Evolutionary conservation across 2,797 vertebrate genomes (phyloP), one percentile per base, ranked within the genome.

Genomic region (Moxostoma hubbsi): DNA sequence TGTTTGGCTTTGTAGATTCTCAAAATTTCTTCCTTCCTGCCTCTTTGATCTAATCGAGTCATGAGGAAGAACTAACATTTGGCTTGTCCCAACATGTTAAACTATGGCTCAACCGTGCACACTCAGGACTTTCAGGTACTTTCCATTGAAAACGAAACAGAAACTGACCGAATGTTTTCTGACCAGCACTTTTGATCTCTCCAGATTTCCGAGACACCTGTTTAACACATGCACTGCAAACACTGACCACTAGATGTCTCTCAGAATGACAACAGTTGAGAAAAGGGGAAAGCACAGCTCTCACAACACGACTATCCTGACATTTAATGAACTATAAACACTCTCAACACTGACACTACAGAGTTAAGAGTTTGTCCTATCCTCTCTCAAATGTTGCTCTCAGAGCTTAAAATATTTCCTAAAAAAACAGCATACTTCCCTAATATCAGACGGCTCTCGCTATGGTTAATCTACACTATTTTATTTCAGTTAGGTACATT

Each of bases 51-150:
- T 54, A 6, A 10, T 6, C 6, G 5, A 9, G 1, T 53, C 24
- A 16, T 0, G 36, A 71, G n/a, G 6, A 45, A 57, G 36, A 70
- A 55, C 9, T 9, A 45, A 5, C 43, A 18, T 12, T 13, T 1
- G 24, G 2, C 43, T 45, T 7, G 67, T 4, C 11, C 59, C 46
- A 78, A 67, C 63, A 77, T 24, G 24, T 24, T 24, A 24, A 24
- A 24, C 24, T 24, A 24, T 24, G 24, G 24, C 24, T 24, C 24
- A 24, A 2, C 24, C 77, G 74, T 77, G 24, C 36, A 4, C 53
- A 15, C 0, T 4, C 4, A 57, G 80, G 76, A 81, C 55, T 84
- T 43, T 54, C 49, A 57, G 83, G 83, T 76, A 82, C 73, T 84
- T 84, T 82, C 83, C 72, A 75, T 65, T 50, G 55, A 67, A 68